phyloP scores from a whole-genome alignment of 2,113 vertebrate species.

The Bettongia penicillata region DNA sequence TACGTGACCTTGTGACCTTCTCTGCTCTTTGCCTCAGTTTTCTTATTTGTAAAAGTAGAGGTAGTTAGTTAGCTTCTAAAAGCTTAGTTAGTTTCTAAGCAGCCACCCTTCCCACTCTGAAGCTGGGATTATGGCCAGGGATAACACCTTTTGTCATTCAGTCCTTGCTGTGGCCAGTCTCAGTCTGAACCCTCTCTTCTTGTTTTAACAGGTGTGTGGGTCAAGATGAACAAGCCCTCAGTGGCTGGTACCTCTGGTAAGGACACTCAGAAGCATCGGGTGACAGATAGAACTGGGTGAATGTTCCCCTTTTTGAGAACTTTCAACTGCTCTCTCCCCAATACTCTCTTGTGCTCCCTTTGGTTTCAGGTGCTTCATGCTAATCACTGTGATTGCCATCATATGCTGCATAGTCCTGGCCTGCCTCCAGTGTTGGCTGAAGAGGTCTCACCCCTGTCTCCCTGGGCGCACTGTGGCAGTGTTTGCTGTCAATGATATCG shows the following conservation, averaged over 20 bases:
- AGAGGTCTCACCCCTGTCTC: background rate
- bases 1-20: background rate
- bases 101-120: background rate
- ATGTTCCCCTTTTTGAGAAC: background rate
- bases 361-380: slow-evolving; percentile 78
- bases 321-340: background rate
- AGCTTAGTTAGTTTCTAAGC: background rate
- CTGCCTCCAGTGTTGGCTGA: slow-evolving; percentile 82
- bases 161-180: background rate
- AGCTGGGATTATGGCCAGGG: background rate
- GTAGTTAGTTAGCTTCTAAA: too few relatives aligned
- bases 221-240: slow-evolving; percentile 66
- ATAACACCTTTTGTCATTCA: background rate
- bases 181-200: background rate
- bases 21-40: background rate
- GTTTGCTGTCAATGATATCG: slow-evolving; percentile 78
- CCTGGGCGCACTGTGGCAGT: slow-evolving; percentile 72
- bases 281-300: background rate
- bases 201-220: slow-evolving; percentile 70
- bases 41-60: background rate
- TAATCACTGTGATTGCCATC: slow-evolving; percentile 76
- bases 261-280: slow-evolving; percentile 41
- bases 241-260: slow-evolving; percentile 85
- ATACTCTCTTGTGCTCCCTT: background rate
- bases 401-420: slow-evolving; percentile 79